A percentile compares a stretch with the other conserved stretches of the same genome.
phyloP scores from a whole-genome alignment of 2,113 vertebrate species.

The Sialia sialis region DNA sequence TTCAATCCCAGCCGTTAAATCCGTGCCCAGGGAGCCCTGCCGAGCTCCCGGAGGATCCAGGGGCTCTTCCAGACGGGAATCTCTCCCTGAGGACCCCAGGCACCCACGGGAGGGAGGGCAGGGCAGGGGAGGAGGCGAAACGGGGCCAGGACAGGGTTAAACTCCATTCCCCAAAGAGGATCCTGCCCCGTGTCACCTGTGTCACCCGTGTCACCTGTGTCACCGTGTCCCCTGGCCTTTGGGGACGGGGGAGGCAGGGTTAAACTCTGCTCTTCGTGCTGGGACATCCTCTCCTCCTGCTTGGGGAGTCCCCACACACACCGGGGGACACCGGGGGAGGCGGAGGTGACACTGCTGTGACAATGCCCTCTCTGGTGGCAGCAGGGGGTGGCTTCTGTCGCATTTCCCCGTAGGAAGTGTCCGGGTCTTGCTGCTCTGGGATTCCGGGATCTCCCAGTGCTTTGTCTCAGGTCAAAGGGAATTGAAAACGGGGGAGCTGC shows the following conservation, averaged over 20 bases:
- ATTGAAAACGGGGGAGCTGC: not conserved
- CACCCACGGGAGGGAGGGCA: not conserved
- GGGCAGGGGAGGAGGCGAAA: not conserved
- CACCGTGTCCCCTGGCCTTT: not conserved
- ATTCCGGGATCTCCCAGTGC: not conserved
- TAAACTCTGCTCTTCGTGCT: too few relatives aligned
- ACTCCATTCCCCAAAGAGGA: too few relatives aligned
- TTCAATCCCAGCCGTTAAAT: not conserved
- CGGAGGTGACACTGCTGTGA: not conserved
- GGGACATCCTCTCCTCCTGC: not conserved
- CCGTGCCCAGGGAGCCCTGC: not conserved
- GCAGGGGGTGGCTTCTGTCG: not conserved
- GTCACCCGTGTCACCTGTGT: too few relatives aligned
- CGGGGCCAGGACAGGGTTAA: not conserved
- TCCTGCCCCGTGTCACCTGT: too few relatives aligned
- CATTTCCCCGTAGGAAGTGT: fast-evolving
- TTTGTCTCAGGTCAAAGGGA: not conserved
- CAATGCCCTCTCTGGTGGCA: not conserved
- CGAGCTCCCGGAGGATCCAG: not conserved
- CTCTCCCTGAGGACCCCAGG: too few relatives aligned
- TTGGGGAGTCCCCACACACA: fast-evolving
- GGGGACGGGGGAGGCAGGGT: not conserved
- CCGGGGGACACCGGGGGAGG: not conserved
- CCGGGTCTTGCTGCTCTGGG: not conserved
- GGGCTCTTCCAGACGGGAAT: fast-evolving